Base-by-base conservation (phyloP, 2,113 vertebrate species). In the Connochaetes taurinus region DNA sequence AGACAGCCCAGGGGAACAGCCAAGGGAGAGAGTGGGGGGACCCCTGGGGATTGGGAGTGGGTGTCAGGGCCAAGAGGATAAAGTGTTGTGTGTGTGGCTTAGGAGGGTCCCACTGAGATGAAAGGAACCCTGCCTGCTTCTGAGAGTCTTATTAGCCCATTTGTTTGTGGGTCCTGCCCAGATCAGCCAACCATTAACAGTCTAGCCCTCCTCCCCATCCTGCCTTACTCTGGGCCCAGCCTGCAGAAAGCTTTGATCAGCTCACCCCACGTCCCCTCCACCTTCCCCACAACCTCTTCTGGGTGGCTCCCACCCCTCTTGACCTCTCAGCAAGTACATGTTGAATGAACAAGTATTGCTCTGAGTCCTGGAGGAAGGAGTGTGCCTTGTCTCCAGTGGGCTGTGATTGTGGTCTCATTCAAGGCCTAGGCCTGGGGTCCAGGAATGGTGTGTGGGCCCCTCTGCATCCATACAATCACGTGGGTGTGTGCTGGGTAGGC, bases 41-140 rank as follows among this genome's bases (percentile, higher is more conserved):
- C 36, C 23, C 9, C 4, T 14, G 19, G 7, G 45, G 55, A 40
- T 3, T 5, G 16, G 33, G 3, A 0, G 3, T 29, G 8, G 11
- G 0, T 10, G 23, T 50, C 21, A n/a, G 47, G 50, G 55, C 55
- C 40, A 50, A 55, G 33, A 31, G 33, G 83, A 36, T 36, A n/a
- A 81, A 9, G 19, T 16, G 0, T 5, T 25, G 16, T 7, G 19
- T 2, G 25, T 2, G 29, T 13, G 12, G 58, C 40, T 86, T 27
- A 17, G 40, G 47, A 25, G 7, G 45, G 45, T 11, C 58, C 67
- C 36, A 23, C 8, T 14, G 25, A 85, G 67, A 23, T 27, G n/a
- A 55, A 91, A 36, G 50, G 55, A 62, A 74, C 31, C 47, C 43
- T 27, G 21, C 19, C 64, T 25, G 12, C 36, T 71, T 25, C n/a